These are phyloP conservation scores for Caretta caretta DNA, from an alignment of 2,113 vertebrate species.

Conservation along the genomic window DNA sequence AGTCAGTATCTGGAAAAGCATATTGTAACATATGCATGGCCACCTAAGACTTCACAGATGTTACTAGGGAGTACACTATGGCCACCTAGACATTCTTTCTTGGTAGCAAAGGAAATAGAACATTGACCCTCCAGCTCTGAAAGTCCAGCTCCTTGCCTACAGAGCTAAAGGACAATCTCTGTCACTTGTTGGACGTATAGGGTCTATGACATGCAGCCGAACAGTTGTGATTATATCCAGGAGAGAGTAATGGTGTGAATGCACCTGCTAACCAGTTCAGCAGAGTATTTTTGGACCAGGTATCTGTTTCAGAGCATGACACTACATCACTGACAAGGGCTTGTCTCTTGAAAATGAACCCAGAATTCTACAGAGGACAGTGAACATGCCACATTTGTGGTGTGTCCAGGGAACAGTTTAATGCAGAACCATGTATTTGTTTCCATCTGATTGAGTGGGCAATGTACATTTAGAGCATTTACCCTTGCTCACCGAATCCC, in stretches of 20 bases:
- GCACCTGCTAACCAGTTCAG: rapidly evolving
- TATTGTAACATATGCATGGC: not conserved
- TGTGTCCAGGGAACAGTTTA: not conserved
- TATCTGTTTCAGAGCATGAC: too few species aligned
- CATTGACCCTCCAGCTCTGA: not conserved
- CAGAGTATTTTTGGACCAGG: not conserved
- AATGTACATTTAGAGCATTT: rapidly evolving
- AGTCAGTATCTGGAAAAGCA: too few species aligned
- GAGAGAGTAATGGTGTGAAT: not conserved
- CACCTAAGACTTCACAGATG: not conserved
- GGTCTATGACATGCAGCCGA: not conserved
- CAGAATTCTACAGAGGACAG: not conserved
- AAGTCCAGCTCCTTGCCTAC: not conserved
- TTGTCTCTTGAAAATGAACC: not conserved
- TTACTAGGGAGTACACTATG: not conserved
- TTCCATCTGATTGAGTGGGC: rapidly evolving
- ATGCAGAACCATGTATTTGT: not conserved
- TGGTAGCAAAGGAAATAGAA: not conserved
- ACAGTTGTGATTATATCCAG: not conserved
- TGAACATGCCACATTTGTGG: not conserved
- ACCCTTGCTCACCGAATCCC: not conserved
- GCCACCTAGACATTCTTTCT: not conserved
- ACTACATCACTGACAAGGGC: too few species aligned
- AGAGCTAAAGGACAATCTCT: not conserved
- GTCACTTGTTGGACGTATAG: not conserved